Conservation (phyloP, 2,797 vertebrate species). For the Hylomyscus alleni region DNA sequence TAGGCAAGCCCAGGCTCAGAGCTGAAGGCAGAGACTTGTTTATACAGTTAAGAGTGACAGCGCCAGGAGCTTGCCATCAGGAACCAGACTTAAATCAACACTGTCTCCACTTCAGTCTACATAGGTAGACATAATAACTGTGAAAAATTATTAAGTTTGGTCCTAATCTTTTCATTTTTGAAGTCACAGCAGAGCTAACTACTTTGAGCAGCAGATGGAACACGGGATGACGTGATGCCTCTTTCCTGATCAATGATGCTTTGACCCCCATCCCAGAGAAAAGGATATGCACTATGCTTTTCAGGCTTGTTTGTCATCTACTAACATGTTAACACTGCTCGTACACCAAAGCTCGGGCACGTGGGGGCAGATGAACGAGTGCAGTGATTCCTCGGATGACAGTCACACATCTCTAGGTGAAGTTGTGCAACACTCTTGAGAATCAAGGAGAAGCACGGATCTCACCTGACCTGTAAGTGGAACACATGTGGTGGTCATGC, state of each 20-base stretch:
- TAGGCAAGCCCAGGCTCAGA: not conserved
- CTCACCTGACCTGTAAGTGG: not conserved
- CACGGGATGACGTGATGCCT: not conserved
- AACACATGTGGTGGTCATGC: not conserved
- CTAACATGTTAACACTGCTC: not conserved
- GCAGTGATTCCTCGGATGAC: not conserved
- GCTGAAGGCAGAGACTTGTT: not conserved
- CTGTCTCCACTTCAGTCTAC: not conserved
- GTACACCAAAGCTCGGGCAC: not conserved
- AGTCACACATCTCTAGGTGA: not conserved
- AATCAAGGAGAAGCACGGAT: not conserved
- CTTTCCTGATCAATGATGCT: not conserved
- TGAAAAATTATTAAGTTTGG: not conserved
- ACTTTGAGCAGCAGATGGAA: not conserved
- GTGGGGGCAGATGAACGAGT: not conserved
- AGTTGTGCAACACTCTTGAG: not conserved
- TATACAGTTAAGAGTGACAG: not conserved
- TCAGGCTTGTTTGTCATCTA: not conserved
- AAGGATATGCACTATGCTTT: not conserved
- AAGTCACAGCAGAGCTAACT: not conserved
- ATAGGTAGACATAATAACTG: not conserved
- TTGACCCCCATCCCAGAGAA: not conserved
- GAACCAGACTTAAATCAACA: not conserved
- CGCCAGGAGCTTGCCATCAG: not conserved
- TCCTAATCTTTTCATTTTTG: not conserved